Percentiles rank a stretch among this genome's conserved stretches.
Conservation (phyloP, 2,888 invertebrate species). For the Dendrolimus houi region DNA sequence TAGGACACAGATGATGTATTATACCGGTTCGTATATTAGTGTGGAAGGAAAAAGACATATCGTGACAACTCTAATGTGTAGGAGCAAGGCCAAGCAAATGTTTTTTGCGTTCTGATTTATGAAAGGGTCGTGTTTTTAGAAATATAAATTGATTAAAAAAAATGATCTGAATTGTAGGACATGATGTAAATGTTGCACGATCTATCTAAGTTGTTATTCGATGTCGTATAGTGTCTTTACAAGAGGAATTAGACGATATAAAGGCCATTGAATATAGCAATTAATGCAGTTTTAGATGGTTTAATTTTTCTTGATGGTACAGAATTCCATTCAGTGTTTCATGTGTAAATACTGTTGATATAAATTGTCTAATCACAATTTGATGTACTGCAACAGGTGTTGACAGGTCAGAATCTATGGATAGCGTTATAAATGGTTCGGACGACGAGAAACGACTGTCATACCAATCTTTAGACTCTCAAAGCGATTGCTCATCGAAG, state of each 20-base stretch:
- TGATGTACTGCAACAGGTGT: slow-evolving; percentile 66
- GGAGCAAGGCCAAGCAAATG: too few relatives aligned
- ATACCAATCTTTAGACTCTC: slow-evolving; percentile 40
- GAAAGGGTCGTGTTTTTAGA: too few relatives aligned
- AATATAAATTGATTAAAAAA: too few relatives aligned
- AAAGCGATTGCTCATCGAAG: slow-evolving; percentile 47
- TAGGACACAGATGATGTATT: too few relatives aligned
- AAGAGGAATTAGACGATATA: too few relatives aligned
- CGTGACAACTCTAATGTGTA: too few relatives aligned
- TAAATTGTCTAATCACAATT: slow-evolving; percentile 49
- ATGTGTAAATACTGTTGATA: slow-evolving; percentile 33
- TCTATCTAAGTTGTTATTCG: not conserved
- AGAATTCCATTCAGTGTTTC: slow-evolving; percentile 17
- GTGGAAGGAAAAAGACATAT: too few relatives aligned
- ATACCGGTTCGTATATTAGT: too few relatives aligned
- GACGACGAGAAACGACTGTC: slow-evolving; percentile 41
- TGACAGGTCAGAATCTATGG: slow-evolving; percentile 58
- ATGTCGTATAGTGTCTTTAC: slow-evolving; percentile 5
- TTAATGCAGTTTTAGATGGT: slow-evolving; percentile 3
- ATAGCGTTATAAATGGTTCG: slow-evolving; percentile 45
- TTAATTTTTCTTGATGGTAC: not conserved
- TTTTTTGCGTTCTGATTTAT: too few relatives aligned
- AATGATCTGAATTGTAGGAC: too few relatives aligned
- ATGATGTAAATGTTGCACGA: too few relatives aligned
- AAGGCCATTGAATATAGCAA: not conserved